phyloP scores from a whole-genome alignment of 2,113 vertebrate species.

The Perca flavescens region DNA sequence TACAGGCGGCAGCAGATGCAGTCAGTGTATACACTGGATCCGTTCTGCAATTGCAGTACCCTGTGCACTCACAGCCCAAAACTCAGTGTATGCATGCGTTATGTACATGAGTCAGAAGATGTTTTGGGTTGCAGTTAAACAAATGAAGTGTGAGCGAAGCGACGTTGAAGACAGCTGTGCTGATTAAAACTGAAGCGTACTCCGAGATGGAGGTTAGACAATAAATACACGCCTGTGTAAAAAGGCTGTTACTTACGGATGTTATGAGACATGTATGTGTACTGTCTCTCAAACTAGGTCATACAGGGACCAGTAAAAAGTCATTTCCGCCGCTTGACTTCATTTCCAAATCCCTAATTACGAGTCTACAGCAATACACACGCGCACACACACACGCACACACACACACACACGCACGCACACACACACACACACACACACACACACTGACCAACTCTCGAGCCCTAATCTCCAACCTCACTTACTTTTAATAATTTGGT shows the following conservation, averaged over 20 bases:
- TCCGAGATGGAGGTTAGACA: not conserved
- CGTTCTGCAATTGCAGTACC: not conserved
- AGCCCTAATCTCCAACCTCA: not conserved
- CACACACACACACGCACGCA: slow-evolving; percentile 13
- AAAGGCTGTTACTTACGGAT: not conserved
- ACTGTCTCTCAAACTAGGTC: slow-evolving; percentile 19
- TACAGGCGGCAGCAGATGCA: not conserved
- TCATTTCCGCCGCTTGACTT: slow-evolving; percentile 26
- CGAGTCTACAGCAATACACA: slow-evolving; percentile 23
- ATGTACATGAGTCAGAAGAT: not conserved
- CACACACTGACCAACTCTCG: not conserved
- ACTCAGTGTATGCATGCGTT: not conserved
- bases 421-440: slow-evolving; percentile 27
- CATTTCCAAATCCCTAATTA: slow-evolving; percentile 62
- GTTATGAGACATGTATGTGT: not conserved
- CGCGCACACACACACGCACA: slow-evolving; percentile 22
- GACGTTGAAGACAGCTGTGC: not conserved
- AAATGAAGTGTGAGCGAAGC: not conserved
- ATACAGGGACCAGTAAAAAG: slow-evolving; percentile 22
- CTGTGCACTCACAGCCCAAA: not conserved
- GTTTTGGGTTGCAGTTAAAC: not conserved
- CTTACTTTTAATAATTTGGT: slow-evolving; percentile 35
- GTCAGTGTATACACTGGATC: not conserved
- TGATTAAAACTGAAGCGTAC: not conserved
- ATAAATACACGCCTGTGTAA: not conserved